Evolutionary conservation across 2,797 vertebrate genomes (phyloP), one percentile per base, ranked within the genome.

Genomic region (Sebastes vulpes): DNA sequence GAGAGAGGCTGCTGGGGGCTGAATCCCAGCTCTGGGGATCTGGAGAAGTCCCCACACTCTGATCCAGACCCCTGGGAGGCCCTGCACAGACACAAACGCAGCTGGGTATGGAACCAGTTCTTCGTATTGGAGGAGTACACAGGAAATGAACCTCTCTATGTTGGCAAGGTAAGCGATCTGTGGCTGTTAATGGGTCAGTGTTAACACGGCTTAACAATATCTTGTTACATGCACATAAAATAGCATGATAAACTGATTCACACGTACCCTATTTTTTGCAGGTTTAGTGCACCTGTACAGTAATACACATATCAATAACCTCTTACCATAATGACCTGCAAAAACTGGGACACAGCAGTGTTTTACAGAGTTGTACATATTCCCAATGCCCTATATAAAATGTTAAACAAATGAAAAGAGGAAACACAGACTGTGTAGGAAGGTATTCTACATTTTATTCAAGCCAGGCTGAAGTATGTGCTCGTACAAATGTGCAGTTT

Each of bases 101-200:
- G 98, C 96, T 99, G 98, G 98, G 98, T 99, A 86, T 99, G 98
- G 98, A 99, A 99, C 95, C 98, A 99, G 75, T 99, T 99, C 96
- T 99, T 99, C 90, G 98, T 99, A 60, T 95, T 99, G 94, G 98
- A 99, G 93, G 98, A 99, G 93, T 99, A 97, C 94, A 99, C 97
- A 65, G 98, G 98, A 81, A 98, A 96, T 11, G 98, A 99, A 68
- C 98, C 98, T 3, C 97, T 99, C 74, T 99, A 99, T 83, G 98
- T 99, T 66, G 98, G 98, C 89, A 99, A 99, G 98, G 98, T 99
- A 97, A 96, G 97, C 61, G 1, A 84, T 83, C 42, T 69, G 81
- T 82, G 70, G 65, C 57, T 46, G 35, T 74, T 82, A 77, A 29
- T 70, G 70, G 48, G 65, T 76, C 70, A 5, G 77, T 10, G 6